A percentile compares a stretch with the other conserved stretches of the same genome.
Conservation (phyloP, 2,888 invertebrate species). For the Spatulosminthurus flaviceps region DNA sequence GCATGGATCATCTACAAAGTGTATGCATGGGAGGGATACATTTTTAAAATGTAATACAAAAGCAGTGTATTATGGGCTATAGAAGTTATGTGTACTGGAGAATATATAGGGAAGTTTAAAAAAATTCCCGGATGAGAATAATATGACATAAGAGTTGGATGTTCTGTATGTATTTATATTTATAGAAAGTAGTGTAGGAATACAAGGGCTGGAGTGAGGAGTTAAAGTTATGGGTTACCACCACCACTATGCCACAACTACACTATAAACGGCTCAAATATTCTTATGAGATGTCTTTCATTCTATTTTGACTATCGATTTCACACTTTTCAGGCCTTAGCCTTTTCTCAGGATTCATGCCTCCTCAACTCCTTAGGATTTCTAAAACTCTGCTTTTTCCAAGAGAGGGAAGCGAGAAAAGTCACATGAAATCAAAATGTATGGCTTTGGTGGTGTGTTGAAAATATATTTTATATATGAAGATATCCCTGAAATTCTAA, state of each 20-base stretch:
- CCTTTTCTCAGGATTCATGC: not conserved
- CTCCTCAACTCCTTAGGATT: slow-evolving; percentile 33
- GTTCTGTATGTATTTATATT: not conserved
- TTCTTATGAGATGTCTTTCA: slow-evolving; percentile 35
- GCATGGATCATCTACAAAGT: slow-evolving; percentile 1
- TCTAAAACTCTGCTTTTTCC: too few relatives aligned
- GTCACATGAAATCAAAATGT: not conserved
- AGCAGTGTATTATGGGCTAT: too few relatives aligned
- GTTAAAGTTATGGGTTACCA: slow-evolving; percentile 1
- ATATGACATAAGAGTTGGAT: not conserved
- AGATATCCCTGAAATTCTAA: not conserved
- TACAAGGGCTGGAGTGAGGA: not conserved
- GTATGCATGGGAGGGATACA: not conserved
- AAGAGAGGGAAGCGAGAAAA: not conserved
- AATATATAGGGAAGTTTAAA: not conserved
- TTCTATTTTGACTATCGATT: slow-evolving; percentile 62
- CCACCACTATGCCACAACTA: not conserved
- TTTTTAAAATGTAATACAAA: too few relatives aligned
- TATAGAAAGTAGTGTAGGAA: too few relatives aligned
- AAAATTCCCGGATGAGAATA: slow-evolving; percentile 1
- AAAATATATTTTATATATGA: not conserved
- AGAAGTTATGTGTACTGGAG: too few relatives aligned
- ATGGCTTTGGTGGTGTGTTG: not conserved
- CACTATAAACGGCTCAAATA: slow-evolving; percentile 16
- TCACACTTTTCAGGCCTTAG: slow-evolving; percentile 56